A percentile compares a stretch with the other conserved stretches of the same genome.
Conservation (phyloP, 92 coral and sea anemone genomes). For the Parazoanthus darwini region DNA sequence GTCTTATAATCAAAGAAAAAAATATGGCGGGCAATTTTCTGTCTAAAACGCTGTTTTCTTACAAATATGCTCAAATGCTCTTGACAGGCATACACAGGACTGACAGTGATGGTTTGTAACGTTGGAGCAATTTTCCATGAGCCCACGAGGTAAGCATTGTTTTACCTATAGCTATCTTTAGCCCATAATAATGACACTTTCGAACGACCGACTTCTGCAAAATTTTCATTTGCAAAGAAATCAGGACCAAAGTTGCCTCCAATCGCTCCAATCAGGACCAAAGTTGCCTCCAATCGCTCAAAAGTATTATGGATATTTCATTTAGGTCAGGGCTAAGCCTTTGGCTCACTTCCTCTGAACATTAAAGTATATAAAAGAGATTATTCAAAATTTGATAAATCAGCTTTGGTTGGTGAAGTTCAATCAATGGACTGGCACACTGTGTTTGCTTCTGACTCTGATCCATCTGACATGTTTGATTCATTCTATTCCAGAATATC, state of each 20-base stretch:
- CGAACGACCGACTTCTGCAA: conserved; percentile 25
- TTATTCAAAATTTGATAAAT: too few species aligned
- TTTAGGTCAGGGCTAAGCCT: conserved; percentile 20
- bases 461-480: too few species aligned
- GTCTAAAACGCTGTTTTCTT: background rate
- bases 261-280: conserved; percentile 25
- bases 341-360: too few species aligned
- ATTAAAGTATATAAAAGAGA: too few species aligned
- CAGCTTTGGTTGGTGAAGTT: too few species aligned
- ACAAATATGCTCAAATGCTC: background rate
- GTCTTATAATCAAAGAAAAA: background rate
- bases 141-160: background rate
- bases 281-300: conserved; percentile 25
- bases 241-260: too few species aligned
- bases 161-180: conserved; percentile 20
- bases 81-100: background rate
- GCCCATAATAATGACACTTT: conserved; percentile 20
- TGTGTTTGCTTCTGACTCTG: too few species aligned
- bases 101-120: background rate
- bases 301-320: conserved; percentile 21
- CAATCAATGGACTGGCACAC: too few species aligned
- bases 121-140: background rate
- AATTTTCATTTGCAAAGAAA: conserved; percentile 12
- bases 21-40: background rate
- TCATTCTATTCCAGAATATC: too few species aligned